phyloP scores from a whole-genome alignment of 2,888 invertebrate genomes.

The Cybosia mesomella region DNA sequence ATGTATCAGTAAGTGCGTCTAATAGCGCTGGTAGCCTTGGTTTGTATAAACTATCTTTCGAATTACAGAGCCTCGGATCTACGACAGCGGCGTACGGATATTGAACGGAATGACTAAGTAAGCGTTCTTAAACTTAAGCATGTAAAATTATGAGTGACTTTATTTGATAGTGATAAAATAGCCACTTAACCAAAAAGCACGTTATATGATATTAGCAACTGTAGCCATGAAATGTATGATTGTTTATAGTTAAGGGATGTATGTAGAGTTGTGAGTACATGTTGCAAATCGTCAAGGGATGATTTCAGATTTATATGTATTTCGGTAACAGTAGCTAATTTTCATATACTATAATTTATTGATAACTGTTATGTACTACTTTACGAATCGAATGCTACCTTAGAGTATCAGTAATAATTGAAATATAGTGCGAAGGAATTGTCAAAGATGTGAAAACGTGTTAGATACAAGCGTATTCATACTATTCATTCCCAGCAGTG shows the following conservation, averaged over 20 bases:
- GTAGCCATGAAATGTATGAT: constrained; percentile 13
- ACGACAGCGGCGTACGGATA: not conserved
- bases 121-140: not conserved
- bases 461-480: not conserved
- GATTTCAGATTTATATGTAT: not conserved
- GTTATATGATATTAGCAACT: constrained; percentile 15
- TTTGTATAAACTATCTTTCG: not conserved
- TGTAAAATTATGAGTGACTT: constrained; percentile 2
- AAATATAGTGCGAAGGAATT: constrained; percentile 1
- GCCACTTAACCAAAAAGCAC: not conserved
- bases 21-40: not conserved
- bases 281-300: not conserved
- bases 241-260: constrained; percentile 5
- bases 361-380: constrained; percentile 22
- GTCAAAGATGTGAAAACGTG: not conserved
- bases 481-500: not conserved
- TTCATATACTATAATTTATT: constrained; percentile 16
- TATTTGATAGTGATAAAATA: constrained; percentile 5
- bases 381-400: constrained; percentile 35
- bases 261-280: constrained; percentile 5
- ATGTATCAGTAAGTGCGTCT: not conserved
- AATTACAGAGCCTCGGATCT: not conserved
- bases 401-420: constrained; percentile 41
- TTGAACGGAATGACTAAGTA: not conserved
- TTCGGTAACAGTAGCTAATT: constrained; percentile 10